Evolutionary conservation across 2,113 vertebrate species (phyloP).

Genomic region (Mohoua ochrocephala): DNA sequence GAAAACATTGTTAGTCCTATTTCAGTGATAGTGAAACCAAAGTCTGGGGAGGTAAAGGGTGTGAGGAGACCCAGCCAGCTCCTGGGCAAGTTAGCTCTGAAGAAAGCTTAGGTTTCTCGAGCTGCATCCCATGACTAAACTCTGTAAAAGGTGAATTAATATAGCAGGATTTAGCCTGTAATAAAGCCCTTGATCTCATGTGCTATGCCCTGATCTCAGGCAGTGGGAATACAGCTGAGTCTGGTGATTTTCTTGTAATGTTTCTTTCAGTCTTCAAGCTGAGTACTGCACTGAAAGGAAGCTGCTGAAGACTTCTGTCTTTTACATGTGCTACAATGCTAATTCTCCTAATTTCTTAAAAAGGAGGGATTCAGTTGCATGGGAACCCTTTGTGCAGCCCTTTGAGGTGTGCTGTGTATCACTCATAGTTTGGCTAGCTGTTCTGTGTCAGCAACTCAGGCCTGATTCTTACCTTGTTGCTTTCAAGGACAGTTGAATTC

Average conservation of each 20-base stretch:
- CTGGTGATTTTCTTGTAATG: background rate
- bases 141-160: background rate
- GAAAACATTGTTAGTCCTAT: background rate
- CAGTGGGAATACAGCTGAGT: background rate
- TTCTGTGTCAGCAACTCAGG: background rate
- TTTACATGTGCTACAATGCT: background rate
- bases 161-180: background rate
- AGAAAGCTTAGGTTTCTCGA: background rate
- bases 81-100: background rate
- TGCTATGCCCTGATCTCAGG: background rate
- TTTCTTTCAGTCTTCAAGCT: background rate
- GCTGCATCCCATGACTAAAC: background rate
- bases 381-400: background rate
- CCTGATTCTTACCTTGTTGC: background rate
- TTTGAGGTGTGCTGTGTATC: background rate
- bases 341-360: background rate
- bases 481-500: background rate
- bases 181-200: background rate
- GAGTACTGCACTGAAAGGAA: background rate
- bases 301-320: background rate
- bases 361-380: background rate
- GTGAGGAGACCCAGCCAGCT: background rate
- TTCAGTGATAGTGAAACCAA: background rate
- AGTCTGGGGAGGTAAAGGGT: background rate
- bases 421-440: background rate